phyloP scores from a whole-genome alignment of 2,888 invertebrate genomes.

The Mimumesa dahlbomi region DNA sequence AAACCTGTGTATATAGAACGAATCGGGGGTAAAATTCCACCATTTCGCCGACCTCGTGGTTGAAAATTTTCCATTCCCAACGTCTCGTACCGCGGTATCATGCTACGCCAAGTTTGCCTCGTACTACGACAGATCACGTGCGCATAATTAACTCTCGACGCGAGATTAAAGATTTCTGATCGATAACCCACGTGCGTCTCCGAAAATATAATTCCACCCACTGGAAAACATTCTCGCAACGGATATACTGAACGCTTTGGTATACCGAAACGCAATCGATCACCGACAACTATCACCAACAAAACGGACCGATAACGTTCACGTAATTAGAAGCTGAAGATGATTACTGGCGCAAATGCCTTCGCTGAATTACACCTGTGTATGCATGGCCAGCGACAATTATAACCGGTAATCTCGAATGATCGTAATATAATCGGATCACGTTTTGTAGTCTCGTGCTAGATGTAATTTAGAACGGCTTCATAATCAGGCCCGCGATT shows the following conservation, averaged over 20 bases:
- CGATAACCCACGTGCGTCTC: too few relatives aligned
- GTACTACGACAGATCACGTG: too few relatives aligned
- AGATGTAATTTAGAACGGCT: slow-evolving; percentile 50
- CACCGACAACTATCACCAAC: neutral
- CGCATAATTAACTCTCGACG: too few relatives aligned
- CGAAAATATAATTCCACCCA: too few relatives aligned
- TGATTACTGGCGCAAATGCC: slow-evolving; percentile 43
- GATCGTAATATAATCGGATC: slow-evolving; percentile 52
- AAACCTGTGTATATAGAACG: slow-evolving; percentile 51
- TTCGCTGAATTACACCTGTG: slow-evolving; percentile 37
- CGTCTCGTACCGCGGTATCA: slow-evolving; percentile 11
- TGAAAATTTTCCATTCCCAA: slow-evolving; percentile 51
- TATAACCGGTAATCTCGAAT: slow-evolving; percentile 43
- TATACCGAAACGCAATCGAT: too few relatives aligned
- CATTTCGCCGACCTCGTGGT: slow-evolving; percentile 41
- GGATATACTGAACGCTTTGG: too few relatives aligned
- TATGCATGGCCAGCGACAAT: slow-evolving; percentile 33
- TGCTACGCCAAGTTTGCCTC: too few relatives aligned
- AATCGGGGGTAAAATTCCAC: slow-evolving; percentile 53
- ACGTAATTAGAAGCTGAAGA: slow-evolving; percentile 7
- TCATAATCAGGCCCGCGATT: slow-evolving; percentile 52
- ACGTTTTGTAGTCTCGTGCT: slow-evolving; percentile 48
- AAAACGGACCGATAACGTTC: neutral
- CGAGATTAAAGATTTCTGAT: too few relatives aligned
- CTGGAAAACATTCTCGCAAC: too few relatives aligned